Conservation (phyloP, 2,797 vertebrate species). For the Poecilia gillii region DNA sequence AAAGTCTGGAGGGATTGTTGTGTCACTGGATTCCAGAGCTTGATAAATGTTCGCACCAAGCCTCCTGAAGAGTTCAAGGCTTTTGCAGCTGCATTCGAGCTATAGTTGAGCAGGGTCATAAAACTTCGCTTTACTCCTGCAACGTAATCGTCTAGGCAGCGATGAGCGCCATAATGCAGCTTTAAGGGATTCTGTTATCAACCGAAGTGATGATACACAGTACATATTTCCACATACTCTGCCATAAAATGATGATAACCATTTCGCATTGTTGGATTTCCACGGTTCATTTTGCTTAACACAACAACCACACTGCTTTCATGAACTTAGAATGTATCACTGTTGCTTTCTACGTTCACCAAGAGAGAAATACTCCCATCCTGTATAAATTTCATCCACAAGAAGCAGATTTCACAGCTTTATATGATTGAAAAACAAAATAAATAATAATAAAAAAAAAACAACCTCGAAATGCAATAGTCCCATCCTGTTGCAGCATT, state of each 20-base stretch:
- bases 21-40: constrained; percentile 13
- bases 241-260: not conserved
- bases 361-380: not conserved
- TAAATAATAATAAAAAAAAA: not conserved
- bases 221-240: not conserved
- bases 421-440: not conserved
- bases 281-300: not conserved
- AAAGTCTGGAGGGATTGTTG: constrained; percentile 11
- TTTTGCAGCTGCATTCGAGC: not conserved
- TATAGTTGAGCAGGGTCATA: not conserved
- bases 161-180: not conserved
- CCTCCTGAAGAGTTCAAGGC: not conserved
- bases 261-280: not conserved
- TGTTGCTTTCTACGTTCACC: not conserved
- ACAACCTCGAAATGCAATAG: not conserved
- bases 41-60: constrained; percentile 14
- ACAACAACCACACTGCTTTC: not conserved
- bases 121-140: not conserved
- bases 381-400: not conserved
- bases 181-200: not conserved
- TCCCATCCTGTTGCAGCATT: not conserved
- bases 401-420: not conserved
- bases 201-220: not conserved
- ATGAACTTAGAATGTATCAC: not conserved
- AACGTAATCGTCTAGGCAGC: not conserved